These are phyloP conservation scores for Mechanitis mazaeus DNA, from an alignment of 2,888 invertebrate genomes.

Conservation along the genomic window DNA sequence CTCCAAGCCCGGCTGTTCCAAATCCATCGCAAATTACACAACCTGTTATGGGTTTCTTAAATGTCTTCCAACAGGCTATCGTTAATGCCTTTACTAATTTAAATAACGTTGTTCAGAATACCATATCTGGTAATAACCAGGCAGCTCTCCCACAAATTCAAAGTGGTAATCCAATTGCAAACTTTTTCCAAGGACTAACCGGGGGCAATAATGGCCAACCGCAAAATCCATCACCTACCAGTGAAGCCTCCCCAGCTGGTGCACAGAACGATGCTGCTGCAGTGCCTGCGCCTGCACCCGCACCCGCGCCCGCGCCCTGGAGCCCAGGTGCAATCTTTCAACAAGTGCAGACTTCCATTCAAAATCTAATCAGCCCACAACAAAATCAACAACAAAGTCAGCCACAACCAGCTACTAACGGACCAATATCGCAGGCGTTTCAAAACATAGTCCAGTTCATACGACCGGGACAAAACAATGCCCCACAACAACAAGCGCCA, in stretches of 20 bases:
- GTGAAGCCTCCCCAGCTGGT: slow-evolving; percentile 8
- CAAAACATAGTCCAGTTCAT: slow-evolving; percentile 33
- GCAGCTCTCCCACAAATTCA: not conserved
- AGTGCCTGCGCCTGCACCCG: slow-evolving; percentile 10
- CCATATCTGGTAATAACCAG: slow-evolving; percentile 22
- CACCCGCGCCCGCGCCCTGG: slow-evolving; percentile 14
- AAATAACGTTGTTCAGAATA: slow-evolving; percentile 30
- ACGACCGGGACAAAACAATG: slow-evolving; percentile 15
- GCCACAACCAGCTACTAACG: slow-evolving; percentile 13
- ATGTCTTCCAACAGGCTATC: slow-evolving; percentile 19
- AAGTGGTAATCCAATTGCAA: not conserved
- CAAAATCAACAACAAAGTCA: slow-evolving; percentile 20
- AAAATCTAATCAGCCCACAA: slow-evolving; percentile 23
- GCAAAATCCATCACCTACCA: slow-evolving; percentile 1
- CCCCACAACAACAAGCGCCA: slow-evolving; percentile 10
- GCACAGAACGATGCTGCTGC: slow-evolving; percentile 15
- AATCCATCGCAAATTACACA: slow-evolving; percentile 29
- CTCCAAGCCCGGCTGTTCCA: not conserved
- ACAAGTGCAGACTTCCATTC: slow-evolving; percentile 27
- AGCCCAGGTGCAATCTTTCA: slow-evolving; percentile 27
- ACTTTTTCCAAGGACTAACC: slow-evolving; percentile 6
- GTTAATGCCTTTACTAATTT: slow-evolving; percentile 22
- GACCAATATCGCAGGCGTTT: slow-evolving; percentile 31
- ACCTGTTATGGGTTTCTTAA: slow-evolving; percentile 4
- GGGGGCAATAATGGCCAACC: not conserved